phyloP scores from a whole-genome alignment of 2,888 invertebrate genomes.

The Teleiodes luculella region DNA sequence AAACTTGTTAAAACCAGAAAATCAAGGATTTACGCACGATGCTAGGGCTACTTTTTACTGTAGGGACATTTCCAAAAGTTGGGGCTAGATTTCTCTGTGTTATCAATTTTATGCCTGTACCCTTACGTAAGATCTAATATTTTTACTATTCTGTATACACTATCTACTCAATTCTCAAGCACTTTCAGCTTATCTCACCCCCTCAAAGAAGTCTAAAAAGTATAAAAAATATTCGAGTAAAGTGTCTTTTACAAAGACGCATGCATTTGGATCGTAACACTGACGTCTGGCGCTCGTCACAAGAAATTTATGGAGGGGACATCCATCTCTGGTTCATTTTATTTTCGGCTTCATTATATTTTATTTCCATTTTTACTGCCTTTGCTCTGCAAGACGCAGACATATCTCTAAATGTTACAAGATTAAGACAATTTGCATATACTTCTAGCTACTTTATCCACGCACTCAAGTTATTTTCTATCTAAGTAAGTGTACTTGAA shows the following conservation, averaged over 20 bases:
- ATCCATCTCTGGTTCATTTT: slow-evolving; percentile 7
- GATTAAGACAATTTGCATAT: no score
- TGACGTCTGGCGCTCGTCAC: slow-evolving; percentile 8
- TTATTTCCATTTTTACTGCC: slow-evolving; percentile 5
- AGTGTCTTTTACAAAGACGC: slow-evolving; percentile 5
- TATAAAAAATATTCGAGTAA: neutral
- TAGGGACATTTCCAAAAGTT: no score
- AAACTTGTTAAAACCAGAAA: no score
- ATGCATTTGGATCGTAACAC: slow-evolving; percentile 4
- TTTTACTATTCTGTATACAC: no score
- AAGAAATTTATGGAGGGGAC: slow-evolving; percentile 1
- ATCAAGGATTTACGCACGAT: no score
- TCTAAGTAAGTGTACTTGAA: no score
- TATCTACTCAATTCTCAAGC: neutral
- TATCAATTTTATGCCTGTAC: no score
- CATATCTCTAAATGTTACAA: neutral
- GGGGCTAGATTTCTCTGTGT: no score
- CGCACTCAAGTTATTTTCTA: no score
- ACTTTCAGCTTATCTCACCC: neutral
- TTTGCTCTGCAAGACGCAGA: neutral
- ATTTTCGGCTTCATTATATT: slow-evolving; percentile 9
- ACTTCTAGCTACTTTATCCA: no score
- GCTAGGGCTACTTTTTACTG: no score
- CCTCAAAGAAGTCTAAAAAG: neutral
- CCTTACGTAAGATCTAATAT: no score